Conservation (phyloP, 2,888 invertebrate species). For the Tenodera sinensis region DNA sequence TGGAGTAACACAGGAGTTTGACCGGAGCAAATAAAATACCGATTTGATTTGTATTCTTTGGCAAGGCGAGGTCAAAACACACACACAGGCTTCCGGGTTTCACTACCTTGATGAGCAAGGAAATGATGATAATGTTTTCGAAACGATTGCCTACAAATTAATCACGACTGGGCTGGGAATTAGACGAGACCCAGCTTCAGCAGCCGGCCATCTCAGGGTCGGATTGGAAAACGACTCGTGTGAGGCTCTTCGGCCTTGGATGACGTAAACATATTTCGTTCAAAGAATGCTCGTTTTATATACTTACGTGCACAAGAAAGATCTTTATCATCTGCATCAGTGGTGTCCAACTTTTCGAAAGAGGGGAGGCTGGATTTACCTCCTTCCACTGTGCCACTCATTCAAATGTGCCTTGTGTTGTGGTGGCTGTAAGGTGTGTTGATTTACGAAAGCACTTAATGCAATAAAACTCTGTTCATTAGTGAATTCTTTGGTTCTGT, state of each 20-base stretch:
- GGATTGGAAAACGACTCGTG: not conserved
- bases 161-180: not conserved
- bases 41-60: not conserved
- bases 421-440: too few species aligned
- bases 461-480: too few species aligned
- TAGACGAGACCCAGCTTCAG: not conserved
- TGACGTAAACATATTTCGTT: not conserved
- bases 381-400: too few species aligned
- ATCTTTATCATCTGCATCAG: too few species aligned
- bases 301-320: too few species aligned
- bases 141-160: not conserved
- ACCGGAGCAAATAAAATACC: not conserved
- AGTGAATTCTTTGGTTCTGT: too few species aligned
- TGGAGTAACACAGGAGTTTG: not conserved
- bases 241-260: not conserved
- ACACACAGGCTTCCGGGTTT: not conserved
- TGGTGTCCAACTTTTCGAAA: too few species aligned
- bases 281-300: not conserved
- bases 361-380: too few species aligned
- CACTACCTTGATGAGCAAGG: not conserved
- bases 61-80: not conserved
- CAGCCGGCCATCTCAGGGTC: not conserved
- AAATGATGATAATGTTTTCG: not conserved
- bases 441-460: too few species aligned
- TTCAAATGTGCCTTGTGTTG: too few species aligned